phyloP scores from a whole-genome alignment of 2,113 vertebrate species.

The Pelvicachromis taeniatus region DNA sequence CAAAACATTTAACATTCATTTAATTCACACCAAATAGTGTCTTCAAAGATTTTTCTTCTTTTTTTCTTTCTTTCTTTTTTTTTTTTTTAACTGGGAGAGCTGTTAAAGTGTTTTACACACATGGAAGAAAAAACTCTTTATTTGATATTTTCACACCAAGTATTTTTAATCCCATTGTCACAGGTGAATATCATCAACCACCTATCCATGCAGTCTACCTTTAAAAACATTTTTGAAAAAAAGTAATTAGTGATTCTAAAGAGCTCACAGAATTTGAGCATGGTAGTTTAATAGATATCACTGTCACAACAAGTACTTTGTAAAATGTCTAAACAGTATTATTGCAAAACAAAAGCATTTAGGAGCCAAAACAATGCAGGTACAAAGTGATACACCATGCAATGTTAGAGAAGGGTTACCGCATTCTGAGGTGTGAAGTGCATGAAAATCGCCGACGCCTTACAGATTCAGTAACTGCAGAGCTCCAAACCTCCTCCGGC shows the following conservation, averaged over 20 bases:
- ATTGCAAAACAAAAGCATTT: background rate
- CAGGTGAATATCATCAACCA: background rate
- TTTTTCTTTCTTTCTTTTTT: background rate
- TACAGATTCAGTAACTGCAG: background rate
- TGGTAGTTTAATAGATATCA: background rate
- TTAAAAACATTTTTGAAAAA: background rate
- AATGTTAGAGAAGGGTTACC: background rate
- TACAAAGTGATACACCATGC: background rate
- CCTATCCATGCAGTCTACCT: background rate
- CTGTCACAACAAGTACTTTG: background rate
- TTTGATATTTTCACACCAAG: background rate
- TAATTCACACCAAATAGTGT: background rate
- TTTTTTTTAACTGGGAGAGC: background rate
- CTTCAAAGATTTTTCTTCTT: background rate
- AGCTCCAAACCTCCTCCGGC: background rate
- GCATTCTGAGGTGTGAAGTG: background rate
- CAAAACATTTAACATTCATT: background rate
- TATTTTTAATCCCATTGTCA: background rate
- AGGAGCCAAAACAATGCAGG: background rate
- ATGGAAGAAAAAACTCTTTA: background rate
- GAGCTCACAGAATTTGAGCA: background rate
- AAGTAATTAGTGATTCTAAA: background rate
- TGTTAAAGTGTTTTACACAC: background rate
- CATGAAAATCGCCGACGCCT: fast-evolving
- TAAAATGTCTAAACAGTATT: background rate